Base-by-base conservation (phyloP, 2,888 invertebrate species). In the Drosophila mettleri region DNA sequence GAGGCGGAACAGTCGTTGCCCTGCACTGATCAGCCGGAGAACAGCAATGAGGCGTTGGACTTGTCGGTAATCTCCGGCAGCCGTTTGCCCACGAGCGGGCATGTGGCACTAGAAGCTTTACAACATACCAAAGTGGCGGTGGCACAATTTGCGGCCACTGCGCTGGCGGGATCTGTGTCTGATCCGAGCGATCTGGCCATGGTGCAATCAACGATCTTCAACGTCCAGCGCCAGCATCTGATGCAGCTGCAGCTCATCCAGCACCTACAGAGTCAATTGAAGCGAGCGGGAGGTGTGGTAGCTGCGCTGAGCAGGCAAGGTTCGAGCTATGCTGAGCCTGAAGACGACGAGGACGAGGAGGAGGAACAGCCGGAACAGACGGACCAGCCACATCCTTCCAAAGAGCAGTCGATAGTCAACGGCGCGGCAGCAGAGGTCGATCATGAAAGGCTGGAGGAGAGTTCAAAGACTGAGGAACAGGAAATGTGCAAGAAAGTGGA, bases 211-310 rank as follows among this genome's bases (percentile, higher is more conserved):
- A 97, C 98, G n/a, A 93, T 98, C 75, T 98, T 97, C 92, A 97
- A 97, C 55, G 94, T 98, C 78, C 98, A 98, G 92, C 97, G 98
- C 91, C 98, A 98, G 93, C 98, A 98, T 94, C 95, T 98, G 89
- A 95, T 98, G 92, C 98, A 98, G 93, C 93, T 98, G 85, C 98
- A 98, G 93, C 93, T 98, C 89, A 98, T 99, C 90, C 97, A 97
- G 89, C 98, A 98, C 92, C 93, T 98, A 80, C 98, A 98, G 93
- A 97, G 96, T 87, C 98, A 98, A 93, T 93, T 98, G 73, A 91
- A 90, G 67, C 85, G 90, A n/a, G 82, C 88, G 36, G 78, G 84
- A 8, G 67, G 79, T 39, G 86, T 80, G 59, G 80, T 71, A 0
- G 74, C 72, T 10, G 86, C 84, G 1, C 53, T 81, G 6, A 79